Evolutionary conservation across 2,888 invertebrate species (phyloP), one percentile per base, ranked within the genome.

Genomic region (Myopa tessellatipennis): DNA sequence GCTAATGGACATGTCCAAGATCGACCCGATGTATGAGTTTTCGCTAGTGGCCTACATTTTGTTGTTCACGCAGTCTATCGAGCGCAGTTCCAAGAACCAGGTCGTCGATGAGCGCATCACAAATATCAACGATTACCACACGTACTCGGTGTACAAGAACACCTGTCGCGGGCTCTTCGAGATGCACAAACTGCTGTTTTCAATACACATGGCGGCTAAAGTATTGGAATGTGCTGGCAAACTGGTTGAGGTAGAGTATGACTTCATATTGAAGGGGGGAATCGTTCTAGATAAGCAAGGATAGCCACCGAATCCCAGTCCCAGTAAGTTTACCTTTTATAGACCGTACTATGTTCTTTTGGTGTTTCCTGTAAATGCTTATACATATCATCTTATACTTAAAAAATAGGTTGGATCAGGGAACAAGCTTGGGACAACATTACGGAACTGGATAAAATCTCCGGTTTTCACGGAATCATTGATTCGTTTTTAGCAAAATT

Each of bases 21-120:
- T 97, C 82, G 97, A 97, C 90, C 96, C 96, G 0, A 97, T 97
- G 96, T 97, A 97, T 90, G 96, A 96, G 88, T 97, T 96, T 90
- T 95, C 97, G 0, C 89, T 97, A 82, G 95, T 95, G 84, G 92
- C 96, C 0, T 97, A 97, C 89, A 94, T 94, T 79, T 92, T 93
- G 76, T 90, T 97, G 1, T 97, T 96, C 89, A 92, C 90, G 26
- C 92, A 93, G 87, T 96, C 96, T 52, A 96, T 97, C 82, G 95
- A 94, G 80, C 94, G 94, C 81, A 96, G 96, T 86, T 92, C 92
- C n/a, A 93, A 93, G 83, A 91, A 92, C 77, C 84, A 88, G 0
- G 92, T 93, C 84, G 90, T 96, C 3, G 91, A 91, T 34, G 95
- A 96, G 79, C 91, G 97, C 79, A 96, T 97, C 82, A 89, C 88